Evolutionary conservation across 1,140 invertebrate genomes (phyloP), one percentile per base, ranked within the genome.

Genomic region (Steinernema khuongi): DNA sequence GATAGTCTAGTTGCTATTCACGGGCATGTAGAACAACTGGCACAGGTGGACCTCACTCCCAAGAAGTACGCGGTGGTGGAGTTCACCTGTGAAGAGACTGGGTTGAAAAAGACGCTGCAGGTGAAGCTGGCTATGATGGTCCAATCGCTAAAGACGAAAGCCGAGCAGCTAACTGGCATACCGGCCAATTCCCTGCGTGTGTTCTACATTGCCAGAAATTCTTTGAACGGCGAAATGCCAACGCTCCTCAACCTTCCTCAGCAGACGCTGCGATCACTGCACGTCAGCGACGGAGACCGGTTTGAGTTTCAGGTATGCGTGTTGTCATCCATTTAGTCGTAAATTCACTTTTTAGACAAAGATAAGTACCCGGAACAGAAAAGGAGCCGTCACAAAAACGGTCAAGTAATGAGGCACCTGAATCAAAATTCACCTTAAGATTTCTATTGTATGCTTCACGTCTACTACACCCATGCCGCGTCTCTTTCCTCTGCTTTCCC

Each of bases 11-110:
- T 78, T 22, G 72, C 31, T 0, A 78, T 75, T 31, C 77, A 78
- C 66, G 77, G 77, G 4, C 36, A 76, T 22, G 60, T 78, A 2
- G 77, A 78, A 68, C 44, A 74, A 41, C 60, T 78, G 18, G 77
- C 77, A 18, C 71, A 71, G 19, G 66, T 78, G 28, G 77, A 78
- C 60, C 36, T 78, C 26, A 74, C 43, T 18, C 77, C 77, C 0
- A 78, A 78, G 31, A 71, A 70, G 14, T 44, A 50, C 18, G 77
- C 68, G 7, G 1, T 31, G 14, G 77, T 78, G 31, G 70, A 73
- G 1, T 22, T 77, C 17, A 29, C 69, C 18, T 78, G 77, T 41
- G 77, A 78, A 32, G 77, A 78, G 68, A 77, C 70, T 11, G 68
- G 68, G 1, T 50, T 50, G 11, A 50, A 68, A 14, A 18, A 75